phyloP scores from a whole-genome alignment of 2,888 invertebrate species.

The Pyrocoelia pectoralis region DNA sequence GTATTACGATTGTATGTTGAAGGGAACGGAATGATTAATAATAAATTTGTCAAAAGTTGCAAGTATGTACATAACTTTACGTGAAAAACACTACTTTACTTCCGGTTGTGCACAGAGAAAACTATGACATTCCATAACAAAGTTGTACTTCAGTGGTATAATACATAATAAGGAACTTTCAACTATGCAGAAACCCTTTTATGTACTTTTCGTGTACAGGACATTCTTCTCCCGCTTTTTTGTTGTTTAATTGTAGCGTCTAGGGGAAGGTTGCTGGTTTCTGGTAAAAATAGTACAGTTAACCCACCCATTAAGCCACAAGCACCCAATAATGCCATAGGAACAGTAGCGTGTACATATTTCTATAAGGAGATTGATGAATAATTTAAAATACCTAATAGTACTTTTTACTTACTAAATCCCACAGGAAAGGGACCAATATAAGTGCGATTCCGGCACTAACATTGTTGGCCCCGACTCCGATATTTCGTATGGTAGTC shows the following conservation, averaged over 20 bases:
- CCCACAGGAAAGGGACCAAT: slow-evolving; percentile 79
- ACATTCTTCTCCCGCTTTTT: not conserved
- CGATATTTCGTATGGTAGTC: slow-evolving; percentile 80
- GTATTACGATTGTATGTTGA: too few species aligned
- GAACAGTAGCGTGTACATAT: slow-evolving; percentile 69
- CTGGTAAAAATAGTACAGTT: slow-evolving; percentile 77
- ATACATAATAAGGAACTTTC: not conserved
- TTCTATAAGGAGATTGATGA: slow-evolving; percentile 63
- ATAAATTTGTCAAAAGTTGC: too few species aligned
- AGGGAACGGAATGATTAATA: too few species aligned
- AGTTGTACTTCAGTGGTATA: not conserved
- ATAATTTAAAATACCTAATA: not conserved
- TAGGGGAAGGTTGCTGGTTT: slow-evolving; percentile 69
- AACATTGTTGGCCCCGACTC: slow-evolving; percentile 78
- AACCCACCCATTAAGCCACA: slow-evolving; percentile 76
- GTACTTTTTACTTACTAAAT: slow-evolving; percentile 66
- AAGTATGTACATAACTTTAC: too few species aligned
- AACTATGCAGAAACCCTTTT: not conserved
- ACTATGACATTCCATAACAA: not conserved
- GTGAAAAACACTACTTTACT: too few species aligned
- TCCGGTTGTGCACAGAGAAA: too few species aligned
- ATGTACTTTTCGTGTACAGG: not conserved
- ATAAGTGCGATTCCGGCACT: slow-evolving; percentile 79
- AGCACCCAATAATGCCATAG: slow-evolving; percentile 75
- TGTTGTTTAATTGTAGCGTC: slow-evolving; percentile 48